phyloP scores from a whole-genome alignment of 2,113 vertebrate genomes.

The Cromileptes altivelis region DNA sequence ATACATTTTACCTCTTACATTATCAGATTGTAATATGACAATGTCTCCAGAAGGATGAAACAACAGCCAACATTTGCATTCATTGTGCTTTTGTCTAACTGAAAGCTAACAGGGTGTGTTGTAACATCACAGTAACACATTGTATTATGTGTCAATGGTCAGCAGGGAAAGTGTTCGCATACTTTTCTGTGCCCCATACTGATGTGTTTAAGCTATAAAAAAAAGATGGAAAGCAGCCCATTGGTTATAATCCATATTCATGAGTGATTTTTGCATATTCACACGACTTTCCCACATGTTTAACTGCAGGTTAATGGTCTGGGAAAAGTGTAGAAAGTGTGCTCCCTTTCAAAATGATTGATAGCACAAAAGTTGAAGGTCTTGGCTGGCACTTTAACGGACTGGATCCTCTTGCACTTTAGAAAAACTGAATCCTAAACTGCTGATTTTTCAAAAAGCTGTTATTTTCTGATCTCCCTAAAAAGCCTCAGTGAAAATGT shows the following conservation, averaged over 20 bases:
- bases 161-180: background rate
- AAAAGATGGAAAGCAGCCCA: background rate
- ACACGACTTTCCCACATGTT: background rate
- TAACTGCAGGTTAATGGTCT: background rate
- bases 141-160: background rate
- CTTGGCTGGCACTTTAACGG: constrained; percentile 7
- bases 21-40: background rate
- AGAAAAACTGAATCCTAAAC: constrained; percentile 21
- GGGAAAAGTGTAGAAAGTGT: background rate
- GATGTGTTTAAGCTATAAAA: background rate
- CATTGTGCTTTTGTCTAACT: background rate
- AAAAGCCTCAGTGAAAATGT: background rate
- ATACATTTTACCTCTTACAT: background rate
- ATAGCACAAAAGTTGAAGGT: constrained; percentile 1
- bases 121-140: background rate
- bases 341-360: constrained; percentile 10
- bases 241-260: background rate
- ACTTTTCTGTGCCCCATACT: background rate
- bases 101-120: background rate
- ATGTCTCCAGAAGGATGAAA: background rate
- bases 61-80: background rate
- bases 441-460: constrained; percentile 19
- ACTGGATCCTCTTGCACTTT: background rate
- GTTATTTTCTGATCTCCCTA: background rate
- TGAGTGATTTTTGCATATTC: background rate